Evolutionary conservation across 2,797 vertebrate species (phyloP), one percentile per base, ranked within the genome.

Genomic region (Allobates femoralis): DNA sequence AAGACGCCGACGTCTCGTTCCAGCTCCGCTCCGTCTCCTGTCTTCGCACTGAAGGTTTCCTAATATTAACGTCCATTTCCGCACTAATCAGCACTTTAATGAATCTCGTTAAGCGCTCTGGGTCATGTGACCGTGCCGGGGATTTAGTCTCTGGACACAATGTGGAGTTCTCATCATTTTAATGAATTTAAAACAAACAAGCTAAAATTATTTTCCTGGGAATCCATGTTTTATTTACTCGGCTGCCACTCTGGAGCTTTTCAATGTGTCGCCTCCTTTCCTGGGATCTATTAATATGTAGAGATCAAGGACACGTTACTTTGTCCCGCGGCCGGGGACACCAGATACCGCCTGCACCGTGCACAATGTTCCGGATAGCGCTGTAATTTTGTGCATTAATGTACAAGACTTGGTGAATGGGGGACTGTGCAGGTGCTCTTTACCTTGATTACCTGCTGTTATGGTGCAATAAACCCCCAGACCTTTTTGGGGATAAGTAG

Each of bases 151-250:
- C 79, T 64, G 85, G 67, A 81, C 26, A 19, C 76, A 81, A 66
- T 56, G 69, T 86, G 56, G 64, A 58, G 55, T 81, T 86, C 85
- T 86, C 79, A 86, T 74, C 34, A 81, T 86, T 75, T 81, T 75
- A 81, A 86, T 81, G 67, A 81, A 86, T 75, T 64, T 51, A 64
- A 86, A 86, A 86, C 79, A 86, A 86, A 86, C 85, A 86, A 86
- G 55, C 79, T 81, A 76, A 86, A 86, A 81, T 86, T 76, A 75
- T 86, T 81, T 86, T 86, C 85, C 67, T 86, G 85, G 85, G 85
- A 86, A 86, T 86, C 69, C 55, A 53, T 81, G 67, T 86, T 80
- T 80, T 86, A 86, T 86, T 86, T 86, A 86, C 66, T 81, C 46
- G 46, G 32, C 32, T 26, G 76, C 32, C 67, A 32, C 3, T 85